Evolutionary conservation across 2,113 vertebrate species (phyloP).

Genomic region (Caloenas nicobarica): DNA sequence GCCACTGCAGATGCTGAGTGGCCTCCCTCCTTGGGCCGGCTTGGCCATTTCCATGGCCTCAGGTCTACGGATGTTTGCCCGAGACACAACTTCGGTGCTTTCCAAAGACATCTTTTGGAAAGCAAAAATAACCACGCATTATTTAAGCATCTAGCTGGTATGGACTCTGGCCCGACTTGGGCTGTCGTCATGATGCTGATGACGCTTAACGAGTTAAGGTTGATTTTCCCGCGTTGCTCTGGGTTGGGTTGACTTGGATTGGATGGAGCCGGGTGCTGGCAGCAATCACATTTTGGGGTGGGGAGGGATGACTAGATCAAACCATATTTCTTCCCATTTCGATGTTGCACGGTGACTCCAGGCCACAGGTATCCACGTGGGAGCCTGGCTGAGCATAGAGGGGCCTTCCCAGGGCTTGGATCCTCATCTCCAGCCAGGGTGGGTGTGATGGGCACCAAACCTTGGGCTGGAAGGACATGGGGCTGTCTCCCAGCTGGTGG

Average conservation of each 20-base stretch:
- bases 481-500: accelerated
- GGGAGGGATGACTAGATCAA: not conserved
- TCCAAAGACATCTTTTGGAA: not conserved
- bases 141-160: not conserved
- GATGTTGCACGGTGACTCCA: not conserved
- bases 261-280: not conserved
- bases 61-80: not conserved
- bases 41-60: not conserved
- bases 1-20: not conserved
- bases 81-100: not conserved
- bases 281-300: not conserved
- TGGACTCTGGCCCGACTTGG: not conserved
- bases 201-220: not conserved
- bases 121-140: not conserved
- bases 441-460: not conserved
- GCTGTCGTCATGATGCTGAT: not conserved
- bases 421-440: not conserved
- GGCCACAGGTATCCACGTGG: not conserved
- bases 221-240: conserved; percentile 8
- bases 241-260: not conserved
- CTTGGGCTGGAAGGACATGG: accelerated
- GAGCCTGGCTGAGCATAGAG: not conserved
- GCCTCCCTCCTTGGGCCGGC: accelerated
- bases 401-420: not conserved
- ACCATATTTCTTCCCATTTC: not conserved